Evolutionary conservation across 2,113 vertebrate genomes (phyloP), one percentile per base, ranked within the genome.

Genomic region (Mesitornis unicolor): DNA sequence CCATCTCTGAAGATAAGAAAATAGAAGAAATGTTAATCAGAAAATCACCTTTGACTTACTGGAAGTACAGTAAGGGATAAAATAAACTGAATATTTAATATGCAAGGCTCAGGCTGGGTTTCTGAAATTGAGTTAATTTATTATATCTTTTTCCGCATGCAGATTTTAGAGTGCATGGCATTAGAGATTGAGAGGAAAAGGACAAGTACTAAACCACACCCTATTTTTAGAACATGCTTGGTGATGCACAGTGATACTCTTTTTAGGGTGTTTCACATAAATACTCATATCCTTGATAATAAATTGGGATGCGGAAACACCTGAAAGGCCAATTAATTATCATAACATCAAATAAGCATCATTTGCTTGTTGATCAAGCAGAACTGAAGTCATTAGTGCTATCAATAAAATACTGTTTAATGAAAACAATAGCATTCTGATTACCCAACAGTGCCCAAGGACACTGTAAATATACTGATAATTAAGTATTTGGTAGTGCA

Each of bases 331-430:
- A 89, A 50, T 95, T 96, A 92, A 93, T 96, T 96, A 95, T 95
- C 31, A 8, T 88, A 81, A 83, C 35, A 76, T 95, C 73, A 90
- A 81, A 93, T 90, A 95, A 90, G 78, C 84, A 90, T 89, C 87
- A 89, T 93, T 90, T 92, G 65, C 69, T 89, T 95, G 90, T 93
- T 96, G 96, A 96, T 94, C 84, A 95, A 96, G 93, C 95, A 94
- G 93, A 97, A 90, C 92, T 83, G 93, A 85, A 97, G 69, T 83
- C 78, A 83, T 95, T 86, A 95, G 61, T 76, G 54, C 76, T 93
- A 90, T 96, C 88, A 88, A 40, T 96, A 95, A 95, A 90, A 92
- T 80, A 68, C 71, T 95, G 84, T 94, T 96, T 94, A 95, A 91
- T 79, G 87, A 94, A 82, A 93, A 92, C 95, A 93, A 73, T 84